Base-by-base conservation (phyloP, 1,140 invertebrate species). In the Caenorhabditis tropicalis region DNA sequence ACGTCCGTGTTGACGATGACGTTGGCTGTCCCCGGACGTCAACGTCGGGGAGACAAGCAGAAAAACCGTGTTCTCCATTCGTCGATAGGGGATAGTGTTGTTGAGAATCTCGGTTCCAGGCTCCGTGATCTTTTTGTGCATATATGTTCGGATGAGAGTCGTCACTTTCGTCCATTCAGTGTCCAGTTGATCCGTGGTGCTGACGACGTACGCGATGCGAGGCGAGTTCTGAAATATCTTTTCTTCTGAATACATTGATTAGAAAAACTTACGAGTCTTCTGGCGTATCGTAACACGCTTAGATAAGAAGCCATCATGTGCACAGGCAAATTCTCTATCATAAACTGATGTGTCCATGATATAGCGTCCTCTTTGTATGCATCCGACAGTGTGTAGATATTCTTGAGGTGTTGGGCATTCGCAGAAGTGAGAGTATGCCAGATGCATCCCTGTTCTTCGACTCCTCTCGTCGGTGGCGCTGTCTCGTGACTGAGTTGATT, bases 21-120 rank as follows among this genome's bases (percentile, higher is more conserved):
- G 65, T n/a, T 39, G 36, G 15, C 43, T 16, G 33, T 74, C 65
- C 65, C 65, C 65, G 65, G 33, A n/a, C 65, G 65, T 74, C 65
- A 74, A 74, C 65, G 65, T 74, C 65, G 65, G 65, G 65, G 65
- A 29, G 65, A 74, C 65, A 74, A 74, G 65, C 65, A 74, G 65
- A 74, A 74, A 74, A 74, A 74, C 65, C 65, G 65, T 74, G 65
- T 74, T 31, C 19, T 31, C 36, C 29, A 74, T 36, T 5, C 65
- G 65, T 6, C n/a, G 65, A 21, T 36, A 74, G 9, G 65, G 65
- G 24, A 74, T 74, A 10, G 65, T 74, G 36, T 21, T 46, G 12
- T 15, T 21, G 6, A 74, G 33, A 6, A 74, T 10, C 24, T 74
- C 65, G 10, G 36, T 46, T 3, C 65, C 65, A 15, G 65, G 65